Evolutionary conservation across 2,797 vertebrate genomes (phyloP).

Genomic region (Momotus momota): DNA sequence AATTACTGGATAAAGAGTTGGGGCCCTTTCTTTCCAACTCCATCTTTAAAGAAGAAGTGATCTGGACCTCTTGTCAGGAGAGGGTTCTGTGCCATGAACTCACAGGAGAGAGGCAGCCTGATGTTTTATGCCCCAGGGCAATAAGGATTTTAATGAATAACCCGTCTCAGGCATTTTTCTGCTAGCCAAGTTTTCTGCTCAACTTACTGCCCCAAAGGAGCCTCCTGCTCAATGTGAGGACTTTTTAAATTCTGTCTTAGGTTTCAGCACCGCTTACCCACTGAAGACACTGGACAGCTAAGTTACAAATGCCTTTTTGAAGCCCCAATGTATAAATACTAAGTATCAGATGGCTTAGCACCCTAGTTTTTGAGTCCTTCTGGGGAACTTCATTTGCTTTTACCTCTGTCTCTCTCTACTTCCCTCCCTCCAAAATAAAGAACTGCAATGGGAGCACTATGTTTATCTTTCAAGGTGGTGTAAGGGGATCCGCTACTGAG

Average conservation of each 20-base stretch:
- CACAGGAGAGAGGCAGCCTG: neutral
- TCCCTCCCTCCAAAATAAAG: neutral
- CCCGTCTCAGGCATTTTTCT: neutral
- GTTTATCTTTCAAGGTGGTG: neutral
- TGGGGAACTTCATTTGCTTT: neutral
- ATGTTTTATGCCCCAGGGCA: neutral
- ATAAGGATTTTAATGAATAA: neutral
- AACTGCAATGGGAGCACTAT: neutral
- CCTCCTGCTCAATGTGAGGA: neutral
- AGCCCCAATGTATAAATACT: neutral
- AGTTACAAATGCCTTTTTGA: neutral
- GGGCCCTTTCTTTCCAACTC: neutral
- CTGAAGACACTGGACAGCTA: neutral
- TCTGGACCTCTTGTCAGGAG: neutral
- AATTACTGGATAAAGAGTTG: neutral
- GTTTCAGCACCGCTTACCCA: neutral
- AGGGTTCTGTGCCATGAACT: neutral
- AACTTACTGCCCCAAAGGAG: neutral
- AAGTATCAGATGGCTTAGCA: neutral
- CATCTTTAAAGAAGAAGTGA: neutral
- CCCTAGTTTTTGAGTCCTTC: rapidly evolving
- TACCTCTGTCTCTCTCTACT: neutral
- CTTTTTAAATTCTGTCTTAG: neutral
- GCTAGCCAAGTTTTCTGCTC: neutral
- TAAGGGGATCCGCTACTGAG: neutral